Evolutionary conservation across 2,113 vertebrate species (phyloP).

Genomic region (Dendropsophus ebraccatus): DNA sequence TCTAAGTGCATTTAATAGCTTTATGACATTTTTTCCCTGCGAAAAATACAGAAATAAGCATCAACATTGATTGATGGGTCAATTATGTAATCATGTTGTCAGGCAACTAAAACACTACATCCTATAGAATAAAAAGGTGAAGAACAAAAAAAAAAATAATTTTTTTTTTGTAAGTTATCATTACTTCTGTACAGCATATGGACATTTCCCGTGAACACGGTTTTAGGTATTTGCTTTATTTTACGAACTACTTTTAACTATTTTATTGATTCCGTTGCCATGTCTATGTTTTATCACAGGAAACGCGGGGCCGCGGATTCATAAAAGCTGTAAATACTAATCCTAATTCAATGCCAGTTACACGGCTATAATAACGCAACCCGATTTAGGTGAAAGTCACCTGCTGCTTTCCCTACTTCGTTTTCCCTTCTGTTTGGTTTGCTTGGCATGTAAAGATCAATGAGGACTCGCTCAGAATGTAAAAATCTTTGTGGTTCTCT

Average conservation of each 20-base stretch:
- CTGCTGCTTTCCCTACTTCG: neutral
- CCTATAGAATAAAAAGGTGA: neutral
- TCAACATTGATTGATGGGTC: neutral
- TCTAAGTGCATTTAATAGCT: neutral
- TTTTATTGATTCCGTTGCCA: neutral
- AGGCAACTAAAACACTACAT: neutral
- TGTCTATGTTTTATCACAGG: neutral
- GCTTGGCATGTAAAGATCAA: neutral
- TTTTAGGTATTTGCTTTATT: neutral
- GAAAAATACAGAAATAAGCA: neutral
- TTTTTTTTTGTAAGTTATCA: neutral
- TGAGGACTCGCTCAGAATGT: neutral
- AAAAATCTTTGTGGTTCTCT: too few species aligned
- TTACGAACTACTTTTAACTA: neutral
- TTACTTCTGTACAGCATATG: neutral
- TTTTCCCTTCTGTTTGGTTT: neutral
- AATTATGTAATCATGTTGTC: constrained; percentile 16
- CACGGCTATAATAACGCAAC: neutral
- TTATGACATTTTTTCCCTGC: neutral
- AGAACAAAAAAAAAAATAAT: neutral
- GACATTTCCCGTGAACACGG: neutral
- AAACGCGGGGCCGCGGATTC: neutral
- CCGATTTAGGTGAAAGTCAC: neutral
- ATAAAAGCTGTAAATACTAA: constrained; percentile 2
- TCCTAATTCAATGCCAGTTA: neutral